Evolutionary conservation across 2,888 invertebrate genomes (phyloP), one percentile per base, ranked within the genome.

Genomic region (Auanema freiburgensis): DNA sequence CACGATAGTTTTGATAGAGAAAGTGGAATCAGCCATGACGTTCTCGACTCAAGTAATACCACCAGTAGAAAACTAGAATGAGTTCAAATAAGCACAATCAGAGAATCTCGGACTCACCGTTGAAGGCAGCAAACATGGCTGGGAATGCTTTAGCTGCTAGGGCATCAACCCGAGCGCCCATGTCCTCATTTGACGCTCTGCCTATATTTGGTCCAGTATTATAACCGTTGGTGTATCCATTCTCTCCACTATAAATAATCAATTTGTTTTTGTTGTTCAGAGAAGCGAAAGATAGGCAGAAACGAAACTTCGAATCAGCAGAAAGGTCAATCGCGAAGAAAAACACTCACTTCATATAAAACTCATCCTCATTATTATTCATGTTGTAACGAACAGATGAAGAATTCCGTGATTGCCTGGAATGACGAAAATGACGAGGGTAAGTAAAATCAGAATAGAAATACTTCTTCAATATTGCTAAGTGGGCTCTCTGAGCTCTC

Each of bases 51-150:
- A 81, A 65, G 65, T 81, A 81, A 60, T 81, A 81, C 80, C 80
- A 81, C 81, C 81, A 81, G 71, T 81, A 81, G 63, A 81, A 67
- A n/a, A 79, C 81, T 81, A 69, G 63, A 79, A 77, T 52, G 40
- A 24, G 3, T n/a, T n/a, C n/a, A n/a, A n/a, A n/a, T n/a, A n/a
- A n/a, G n/a, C n/a, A n/a, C n/a, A n/a, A n/a, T n/a, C n/a, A n/a
- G n/a, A n/a, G n/a, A n/a, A 46, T 33, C 14, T 10, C 1, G 10
- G 12, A 57, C 58, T 16, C 59, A 80, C 81, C 78, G 70, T 81
- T 81, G 57, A 81, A 81, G 1, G 81, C 69, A 0, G 81, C 81
- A 63, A 81, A 81, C 60, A 79, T 69, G 1, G 76, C 75, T 1
- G 81, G 82, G 63, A 81, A 81, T 8, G 75, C 72, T 61, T 78